phyloP scores from a whole-genome alignment of 2,888 invertebrate species.

The Congeria kusceri region DNA sequence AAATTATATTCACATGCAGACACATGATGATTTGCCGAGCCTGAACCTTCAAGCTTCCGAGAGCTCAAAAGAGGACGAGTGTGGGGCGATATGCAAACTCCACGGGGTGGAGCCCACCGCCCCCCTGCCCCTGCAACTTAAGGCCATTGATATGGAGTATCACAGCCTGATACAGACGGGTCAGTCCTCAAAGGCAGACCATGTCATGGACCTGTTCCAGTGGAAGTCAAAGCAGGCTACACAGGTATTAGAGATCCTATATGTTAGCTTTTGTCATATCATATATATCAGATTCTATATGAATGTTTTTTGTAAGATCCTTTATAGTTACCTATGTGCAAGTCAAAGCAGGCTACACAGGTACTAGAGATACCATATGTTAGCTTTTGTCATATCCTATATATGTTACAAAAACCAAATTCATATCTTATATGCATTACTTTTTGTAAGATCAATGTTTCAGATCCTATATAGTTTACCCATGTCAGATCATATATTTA shows the following conservation, averaged over 20 bases:
- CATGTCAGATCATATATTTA: too few species aligned
- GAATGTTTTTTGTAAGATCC: too few species aligned
- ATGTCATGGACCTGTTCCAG: slow-evolving; percentile 82
- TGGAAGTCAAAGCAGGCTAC: slow-evolving; percentile 85
- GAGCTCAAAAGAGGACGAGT: slow-evolving; percentile 84
- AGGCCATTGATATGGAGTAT: slow-evolving; percentile 84
- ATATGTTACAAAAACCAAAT: too few species aligned
- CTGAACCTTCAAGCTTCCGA: slow-evolving; percentile 82
- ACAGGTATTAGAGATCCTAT: slow-evolving; percentile 71
- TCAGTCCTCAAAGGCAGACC: slow-evolving; percentile 83
- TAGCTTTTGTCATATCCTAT: too few species aligned
- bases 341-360: too few species aligned
- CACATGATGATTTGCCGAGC: slow-evolving; percentile 71
- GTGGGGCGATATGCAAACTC: slow-evolving; percentile 83
- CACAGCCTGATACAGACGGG: slow-evolving; percentile 80
- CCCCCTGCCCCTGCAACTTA: slow-evolving; percentile 82
- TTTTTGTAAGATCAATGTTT: too few species aligned
- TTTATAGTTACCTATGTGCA: too few species aligned
- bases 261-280: too few species aligned
- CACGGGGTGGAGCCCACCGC: slow-evolving; percentile 79
- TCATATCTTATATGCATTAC: too few species aligned
- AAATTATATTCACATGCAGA: slow-evolving; percentile 35
- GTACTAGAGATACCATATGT: too few species aligned
- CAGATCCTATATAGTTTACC: too few species aligned
- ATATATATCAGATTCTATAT: too few species aligned